These are phyloP conservation scores for Mya arenaria DNA, from an alignment of 1,140 invertebrate species.

Conservation along the genomic window DNA sequence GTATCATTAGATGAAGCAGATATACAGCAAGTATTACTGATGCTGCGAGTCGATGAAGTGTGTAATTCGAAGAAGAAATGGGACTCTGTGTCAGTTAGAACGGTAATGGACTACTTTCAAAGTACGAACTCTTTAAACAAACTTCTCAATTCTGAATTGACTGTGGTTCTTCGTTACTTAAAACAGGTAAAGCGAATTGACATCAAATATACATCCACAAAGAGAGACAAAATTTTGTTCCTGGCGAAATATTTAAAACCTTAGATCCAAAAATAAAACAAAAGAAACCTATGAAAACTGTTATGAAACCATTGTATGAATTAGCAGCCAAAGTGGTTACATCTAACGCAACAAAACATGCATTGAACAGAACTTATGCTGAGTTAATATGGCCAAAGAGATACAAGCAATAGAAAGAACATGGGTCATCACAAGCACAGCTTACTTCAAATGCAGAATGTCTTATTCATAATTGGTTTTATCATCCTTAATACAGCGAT, in stretches of 20 bases:
- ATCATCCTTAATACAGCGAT: conserved; percentile 11
- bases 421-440: background rate
- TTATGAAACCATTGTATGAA: background rate
- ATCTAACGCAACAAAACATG: background rate
- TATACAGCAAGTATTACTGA: background rate
- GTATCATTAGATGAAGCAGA: background rate
- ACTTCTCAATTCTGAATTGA: background rate
- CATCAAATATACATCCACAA: background rate
- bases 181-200: background rate
- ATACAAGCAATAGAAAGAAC: background rate
- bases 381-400: background rate
- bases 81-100: background rate
- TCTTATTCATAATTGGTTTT: background rate
- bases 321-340: background rate
- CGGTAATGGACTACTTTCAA: background rate
- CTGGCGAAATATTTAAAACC: background rate
- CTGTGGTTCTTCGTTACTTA: background rate
- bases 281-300: background rate
- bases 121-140: background rate
- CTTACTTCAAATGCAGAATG: background rate
- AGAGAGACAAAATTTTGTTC: background rate
- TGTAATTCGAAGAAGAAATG: conserved; percentile 3
- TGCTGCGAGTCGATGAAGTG: background rate
- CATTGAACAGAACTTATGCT: background rate
- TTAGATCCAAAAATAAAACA: background rate